Evolutionary conservation across 2,113 vertebrate genomes (phyloP).

Genomic region (Semnornis frantzii): DNA sequence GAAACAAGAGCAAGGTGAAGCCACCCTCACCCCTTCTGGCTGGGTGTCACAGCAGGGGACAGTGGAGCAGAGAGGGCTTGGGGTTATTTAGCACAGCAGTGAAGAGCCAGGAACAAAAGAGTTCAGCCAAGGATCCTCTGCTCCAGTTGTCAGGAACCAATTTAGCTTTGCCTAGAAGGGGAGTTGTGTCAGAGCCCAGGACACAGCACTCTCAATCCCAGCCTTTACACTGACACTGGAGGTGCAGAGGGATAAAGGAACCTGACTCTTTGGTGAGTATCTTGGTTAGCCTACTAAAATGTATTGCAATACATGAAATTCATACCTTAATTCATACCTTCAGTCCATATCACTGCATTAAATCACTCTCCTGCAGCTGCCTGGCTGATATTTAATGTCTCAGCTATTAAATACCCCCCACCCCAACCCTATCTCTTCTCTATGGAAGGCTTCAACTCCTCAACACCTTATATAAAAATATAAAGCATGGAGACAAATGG

Average conservation of each 20-base stretch:
- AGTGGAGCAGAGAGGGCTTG: background rate
- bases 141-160: background rate
- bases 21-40: background rate
- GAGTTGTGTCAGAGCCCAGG: background rate
- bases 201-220: background rate
- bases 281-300: background rate
- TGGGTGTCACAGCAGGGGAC: background rate
- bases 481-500: background rate
- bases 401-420: background rate
- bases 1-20: background rate
- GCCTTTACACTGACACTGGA: background rate
- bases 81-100: background rate
- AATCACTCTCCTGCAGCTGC: background rate
- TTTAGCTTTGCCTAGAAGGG: background rate
- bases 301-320: background rate
- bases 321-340: background rate
- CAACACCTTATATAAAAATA: background rate
- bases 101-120: background rate
- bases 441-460: constrained; percentile 29
- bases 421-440: background rate
- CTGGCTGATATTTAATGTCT: background rate
- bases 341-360: background rate
- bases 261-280: constrained; percentile 23
- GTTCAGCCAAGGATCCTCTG: background rate
- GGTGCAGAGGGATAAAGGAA: background rate